phyloP scores from a whole-genome alignment of 2,888 invertebrate genomes.

The Unio pictorum region DNA sequence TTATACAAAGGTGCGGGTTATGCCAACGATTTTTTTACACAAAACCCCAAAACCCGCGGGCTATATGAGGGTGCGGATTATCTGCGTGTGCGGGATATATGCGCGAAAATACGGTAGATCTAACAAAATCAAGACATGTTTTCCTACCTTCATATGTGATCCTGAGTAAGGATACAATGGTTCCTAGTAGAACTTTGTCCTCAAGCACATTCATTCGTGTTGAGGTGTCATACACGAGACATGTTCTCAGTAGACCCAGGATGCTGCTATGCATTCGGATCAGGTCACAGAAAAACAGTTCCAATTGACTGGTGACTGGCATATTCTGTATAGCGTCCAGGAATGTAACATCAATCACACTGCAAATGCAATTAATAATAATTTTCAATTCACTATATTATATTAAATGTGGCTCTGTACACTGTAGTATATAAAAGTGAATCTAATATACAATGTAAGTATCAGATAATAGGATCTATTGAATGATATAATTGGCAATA shows the following conservation, averaged over 20 bases:
- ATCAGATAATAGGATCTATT: too few species aligned
- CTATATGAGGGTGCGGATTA: too few species aligned
- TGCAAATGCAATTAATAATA: conserved; percentile 22
- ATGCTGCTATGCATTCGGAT: conserved; percentile 57
- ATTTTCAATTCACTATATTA: not conserved
- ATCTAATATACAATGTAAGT: too few species aligned
- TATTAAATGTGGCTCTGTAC: not conserved
- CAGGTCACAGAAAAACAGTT: conserved; percentile 60
- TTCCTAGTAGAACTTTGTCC: conserved; percentile 50
- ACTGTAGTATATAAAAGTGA: too few species aligned
- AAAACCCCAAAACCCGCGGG: too few species aligned
- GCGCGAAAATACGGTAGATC: too few species aligned
- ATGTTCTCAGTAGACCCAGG: conserved; percentile 50
- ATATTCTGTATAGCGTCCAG: conserved; percentile 52
- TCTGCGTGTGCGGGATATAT: too few species aligned
- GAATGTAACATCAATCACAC: conserved; percentile 57
- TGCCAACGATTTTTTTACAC: too few species aligned
- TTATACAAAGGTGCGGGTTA: too few species aligned
- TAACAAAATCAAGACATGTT: too few species aligned
- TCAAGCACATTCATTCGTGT: conserved; percentile 52
- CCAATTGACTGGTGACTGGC: conserved; percentile 38
- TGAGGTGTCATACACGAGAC: conserved; percentile 50
- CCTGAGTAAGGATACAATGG: conserved; percentile 57
- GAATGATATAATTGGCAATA: too few species aligned
- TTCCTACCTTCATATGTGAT: conserved; percentile 52